Evolutionary conservation across 2,888 invertebrate genomes (phyloP).

Genomic region (Emmelina monodactyla): DNA sequence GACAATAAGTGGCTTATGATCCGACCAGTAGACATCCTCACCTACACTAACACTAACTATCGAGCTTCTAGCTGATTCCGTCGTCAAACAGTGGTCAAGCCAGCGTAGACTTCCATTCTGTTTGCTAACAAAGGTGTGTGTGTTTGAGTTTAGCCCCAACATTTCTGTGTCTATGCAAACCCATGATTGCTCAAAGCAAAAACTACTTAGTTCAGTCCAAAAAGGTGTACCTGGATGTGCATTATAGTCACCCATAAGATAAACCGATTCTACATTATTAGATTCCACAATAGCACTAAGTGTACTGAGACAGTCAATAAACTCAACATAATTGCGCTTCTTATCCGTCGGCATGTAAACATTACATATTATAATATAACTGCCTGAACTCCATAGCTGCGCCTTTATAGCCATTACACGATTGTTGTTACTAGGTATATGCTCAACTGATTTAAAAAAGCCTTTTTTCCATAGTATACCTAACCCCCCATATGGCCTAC

Average conservation of each 20-base stretch:
- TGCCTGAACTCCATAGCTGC: neutral
- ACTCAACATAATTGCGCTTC: neutral
- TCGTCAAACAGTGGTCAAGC: no score
- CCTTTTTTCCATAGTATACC: constrained; percentile 12
- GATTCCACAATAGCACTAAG: neutral
- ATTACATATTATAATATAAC: neutral
- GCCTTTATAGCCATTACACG: neutral
- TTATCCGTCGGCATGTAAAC: constrained; percentile 2
- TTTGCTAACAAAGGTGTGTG: no score
- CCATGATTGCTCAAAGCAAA: neutral
- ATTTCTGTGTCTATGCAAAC: neutral
- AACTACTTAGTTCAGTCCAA: constrained; percentile 1
- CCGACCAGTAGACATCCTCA: no score
- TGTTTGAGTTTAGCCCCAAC: no score
- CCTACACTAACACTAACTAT: no score
- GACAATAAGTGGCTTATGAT: no score
- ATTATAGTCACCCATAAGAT: constrained; percentile 3
- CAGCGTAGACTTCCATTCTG: no score
- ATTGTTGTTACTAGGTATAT: constrained; percentile 1
- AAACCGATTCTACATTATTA: constrained; percentile 1
- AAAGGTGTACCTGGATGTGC: neutral
- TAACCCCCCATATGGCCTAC: constrained; percentile 11
- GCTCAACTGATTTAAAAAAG: constrained; percentile 3
- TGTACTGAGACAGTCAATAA: neutral
- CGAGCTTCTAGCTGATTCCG: no score